Evolutionary conservation across 2,113 vertebrate species (phyloP).

Genomic region (Tachysurus fulvidraco): DNA sequence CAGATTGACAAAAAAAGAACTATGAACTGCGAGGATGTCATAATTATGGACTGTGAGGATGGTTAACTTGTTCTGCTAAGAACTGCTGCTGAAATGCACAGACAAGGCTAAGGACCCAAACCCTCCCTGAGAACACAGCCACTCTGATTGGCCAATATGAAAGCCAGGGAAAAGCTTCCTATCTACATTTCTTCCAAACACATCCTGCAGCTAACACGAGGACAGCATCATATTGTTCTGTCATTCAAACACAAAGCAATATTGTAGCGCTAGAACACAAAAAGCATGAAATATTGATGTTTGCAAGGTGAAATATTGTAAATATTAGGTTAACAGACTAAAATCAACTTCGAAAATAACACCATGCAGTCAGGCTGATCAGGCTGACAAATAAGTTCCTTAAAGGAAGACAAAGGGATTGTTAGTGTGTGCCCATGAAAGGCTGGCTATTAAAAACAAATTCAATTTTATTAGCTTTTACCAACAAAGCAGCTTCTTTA

Average conservation of each 20-base stretch:
- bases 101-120: background rate
- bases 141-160: background rate
- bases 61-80: background rate
- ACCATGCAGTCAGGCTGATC: background rate
- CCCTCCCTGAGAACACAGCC: background rate
- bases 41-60: background rate
- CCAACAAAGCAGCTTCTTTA: background rate
- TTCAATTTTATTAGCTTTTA: background rate
- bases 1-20: slow-evolving; percentile 15
- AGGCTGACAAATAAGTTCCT: slow-evolving; percentile 8
- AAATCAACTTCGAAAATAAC: background rate
- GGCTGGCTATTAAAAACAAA: background rate
- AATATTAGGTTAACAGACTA: background rate
- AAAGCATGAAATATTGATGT: background rate
- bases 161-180: background rate
- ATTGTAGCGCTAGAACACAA: background rate
- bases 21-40: background rate
- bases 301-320: background rate
- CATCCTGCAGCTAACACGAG: background rate
- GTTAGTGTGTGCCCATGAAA: background rate
- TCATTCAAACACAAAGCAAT: slow-evolving; percentile 13
- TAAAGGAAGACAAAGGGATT: slow-evolving; percentile 6
- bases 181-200: background rate
- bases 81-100: background rate
- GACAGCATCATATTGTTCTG: slow-evolving; percentile 8